These are phyloP conservation scores for Orthochromis indermauri DNA, from an alignment of 2,113 vertebrate genomes.

Conservation along the genomic window DNA sequence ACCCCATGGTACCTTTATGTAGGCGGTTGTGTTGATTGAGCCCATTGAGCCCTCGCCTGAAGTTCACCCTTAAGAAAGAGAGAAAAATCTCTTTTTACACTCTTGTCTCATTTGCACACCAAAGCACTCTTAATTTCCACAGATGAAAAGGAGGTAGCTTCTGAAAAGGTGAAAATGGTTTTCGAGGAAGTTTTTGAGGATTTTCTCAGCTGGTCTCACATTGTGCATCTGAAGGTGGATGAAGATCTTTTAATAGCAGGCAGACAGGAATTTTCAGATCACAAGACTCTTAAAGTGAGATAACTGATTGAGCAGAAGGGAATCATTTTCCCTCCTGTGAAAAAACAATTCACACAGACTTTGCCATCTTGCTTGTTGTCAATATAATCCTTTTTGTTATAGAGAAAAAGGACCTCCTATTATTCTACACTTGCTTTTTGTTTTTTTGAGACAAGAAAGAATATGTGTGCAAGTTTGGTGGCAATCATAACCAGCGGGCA, in stretches of 20 bases:
- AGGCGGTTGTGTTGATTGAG: not conserved
- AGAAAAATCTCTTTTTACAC: not conserved
- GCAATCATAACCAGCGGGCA: constrained; percentile 12
- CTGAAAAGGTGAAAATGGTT: not conserved
- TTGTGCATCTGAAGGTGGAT: not conserved
- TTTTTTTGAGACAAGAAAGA: not conserved
- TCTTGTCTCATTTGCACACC: not conserved
- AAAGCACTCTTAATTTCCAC: not conserved
- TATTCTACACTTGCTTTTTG: not conserved
- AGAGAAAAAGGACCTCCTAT: not conserved
- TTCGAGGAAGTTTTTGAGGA: not conserved
- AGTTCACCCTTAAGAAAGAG: not conserved
- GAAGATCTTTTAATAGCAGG: not conserved
- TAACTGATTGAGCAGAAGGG: not conserved
- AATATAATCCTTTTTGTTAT: not conserved
- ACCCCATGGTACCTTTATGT: not conserved
- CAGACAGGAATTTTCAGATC: not conserved
- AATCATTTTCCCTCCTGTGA: not conserved
- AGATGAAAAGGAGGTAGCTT: not conserved
- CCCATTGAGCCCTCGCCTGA: not conserved
- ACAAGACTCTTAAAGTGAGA: not conserved
- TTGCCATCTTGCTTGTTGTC: not conserved
- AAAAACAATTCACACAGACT: not conserved
- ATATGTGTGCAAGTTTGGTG: not conserved
- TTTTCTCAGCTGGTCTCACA: not conserved